Base-by-base conservation (phyloP, 2,113 vertebrate genomes). In the Stigmatopora nigra region DNA sequence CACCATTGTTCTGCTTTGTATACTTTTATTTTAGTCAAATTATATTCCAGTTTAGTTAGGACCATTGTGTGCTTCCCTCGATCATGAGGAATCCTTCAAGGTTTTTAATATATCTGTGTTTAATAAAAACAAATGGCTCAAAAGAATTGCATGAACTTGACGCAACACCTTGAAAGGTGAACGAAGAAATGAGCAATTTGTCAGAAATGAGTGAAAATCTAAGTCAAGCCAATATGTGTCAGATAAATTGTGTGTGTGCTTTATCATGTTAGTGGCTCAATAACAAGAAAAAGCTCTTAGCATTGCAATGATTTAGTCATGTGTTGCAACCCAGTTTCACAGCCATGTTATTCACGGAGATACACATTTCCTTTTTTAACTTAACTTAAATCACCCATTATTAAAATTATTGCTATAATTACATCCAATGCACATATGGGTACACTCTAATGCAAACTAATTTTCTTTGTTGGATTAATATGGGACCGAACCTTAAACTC, bases 131-230 rank as follows among this genome's bases (percentile, higher is more conserved):
- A 72, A 79, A 75, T 67, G 51, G 69, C 67, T 77, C 63, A 70
- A 78, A 76, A 79, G 80, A 79, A 73, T 68, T 70, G 65, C 68
- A 64, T 68, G 63, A 79, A 78, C 38, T 74, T 88, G 85, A 89
- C 68, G 87, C 83, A 90, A 88, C 65, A 70, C 63, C 64, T 82
- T 83, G 86, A 88, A 89, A 89, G 78, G 78, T 69, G 65, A 70
- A 69, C 61, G 78, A 63, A 76, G 73, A 72, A 81, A 80, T 62
- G 61, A 77, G 79, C 72, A 83, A 71, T 62, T 52, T 78, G 73
- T 66, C 67, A 76, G 67, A 76, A 78, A 81, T 80, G 64, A 80
- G 75, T 74, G 61, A 64, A 76, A 76, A 77, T 77, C 65, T 46
- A 77, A 78, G 77, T 61, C 41, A 61, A 19, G 59, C 19, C 59